A percentile compares a stretch with the other conserved stretches of the same genome.
Evolutionary conservation across 2,888 invertebrate species (phyloP).

Genomic region (Apodemia duryi): DNA sequence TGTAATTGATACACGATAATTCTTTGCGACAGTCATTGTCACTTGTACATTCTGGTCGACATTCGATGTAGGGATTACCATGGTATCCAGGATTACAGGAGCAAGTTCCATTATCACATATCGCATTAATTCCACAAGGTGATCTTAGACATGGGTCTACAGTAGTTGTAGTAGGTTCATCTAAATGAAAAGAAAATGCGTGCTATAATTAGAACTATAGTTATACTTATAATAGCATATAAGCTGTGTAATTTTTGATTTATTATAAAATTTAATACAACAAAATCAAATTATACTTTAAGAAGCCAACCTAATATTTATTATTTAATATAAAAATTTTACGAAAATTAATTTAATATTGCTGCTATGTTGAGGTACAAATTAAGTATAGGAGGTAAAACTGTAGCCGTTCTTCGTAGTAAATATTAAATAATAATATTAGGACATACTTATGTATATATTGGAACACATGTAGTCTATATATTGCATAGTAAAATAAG

Average conservation of each 20-base stretch:
- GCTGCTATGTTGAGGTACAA: no score
- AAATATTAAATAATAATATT: no score
- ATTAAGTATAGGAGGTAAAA: no score
- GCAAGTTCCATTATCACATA: constrained; percentile 80
- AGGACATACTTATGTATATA: no score
- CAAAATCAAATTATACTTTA: background rate
- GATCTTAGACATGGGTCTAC: constrained; percentile 80
- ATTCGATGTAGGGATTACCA: constrained; percentile 84
- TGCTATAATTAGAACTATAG: background rate
- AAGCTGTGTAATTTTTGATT: no score
- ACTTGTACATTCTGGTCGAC: constrained; percentile 87
- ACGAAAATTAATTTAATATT: no score
- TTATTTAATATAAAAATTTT: no score
- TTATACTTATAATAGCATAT: no score
- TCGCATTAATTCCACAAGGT: constrained; percentile 83
- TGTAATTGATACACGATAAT: constrained; percentile 84
- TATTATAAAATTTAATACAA: background rate
- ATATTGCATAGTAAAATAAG: no score
- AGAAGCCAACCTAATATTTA: background rate
- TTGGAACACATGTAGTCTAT: no score
- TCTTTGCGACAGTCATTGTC: constrained; percentile 86
- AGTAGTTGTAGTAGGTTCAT: constrained; percentile 49
- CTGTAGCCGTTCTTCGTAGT: no score
- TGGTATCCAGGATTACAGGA: constrained; percentile 80
- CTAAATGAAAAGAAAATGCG: constrained; percentile 37